Conservation (phyloP, 2,888 invertebrate species). For the Eupithecia inturbata region DNA sequence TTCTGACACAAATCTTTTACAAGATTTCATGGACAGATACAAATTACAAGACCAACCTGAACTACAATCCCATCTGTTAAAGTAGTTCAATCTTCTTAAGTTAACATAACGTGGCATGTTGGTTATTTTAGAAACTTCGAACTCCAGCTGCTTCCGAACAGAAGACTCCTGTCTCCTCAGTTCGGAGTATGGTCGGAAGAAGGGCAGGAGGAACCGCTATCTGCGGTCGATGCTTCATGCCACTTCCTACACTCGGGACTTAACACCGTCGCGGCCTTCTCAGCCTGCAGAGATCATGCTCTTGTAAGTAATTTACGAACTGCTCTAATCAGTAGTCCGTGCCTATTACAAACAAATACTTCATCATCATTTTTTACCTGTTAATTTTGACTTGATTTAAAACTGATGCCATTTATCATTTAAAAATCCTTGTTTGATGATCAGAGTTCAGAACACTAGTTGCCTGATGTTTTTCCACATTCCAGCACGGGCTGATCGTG, state of each 20-base stretch:
- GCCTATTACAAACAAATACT: not conserved
- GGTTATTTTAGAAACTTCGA: conserved; percentile 80
- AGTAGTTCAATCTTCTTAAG: not conserved
- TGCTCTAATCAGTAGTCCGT: not conserved
- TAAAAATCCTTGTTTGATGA: not conserved
- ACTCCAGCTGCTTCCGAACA: conserved; percentile 86
- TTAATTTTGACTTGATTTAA: not conserved
- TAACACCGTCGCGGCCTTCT: conserved; percentile 86
- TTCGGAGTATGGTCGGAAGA: conserved; percentile 85
- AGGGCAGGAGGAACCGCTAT: conserved; percentile 69
- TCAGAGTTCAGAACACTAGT: conserved; percentile 29
- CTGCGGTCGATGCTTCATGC: conserved; percentile 78
- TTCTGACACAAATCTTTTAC: conserved; percentile 2
- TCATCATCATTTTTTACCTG: not conserved
- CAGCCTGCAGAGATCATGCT: conserved; percentile 85
- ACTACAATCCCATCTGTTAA: not conserved
- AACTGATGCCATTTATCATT: not conserved
- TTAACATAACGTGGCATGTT: conserved; percentile 10
- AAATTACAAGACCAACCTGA: not conserved
- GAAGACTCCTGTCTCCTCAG: conserved; percentile 83
- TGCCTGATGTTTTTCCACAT: conserved; percentile 33
- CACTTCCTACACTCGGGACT: conserved; percentile 86
- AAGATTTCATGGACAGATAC: not conserved
- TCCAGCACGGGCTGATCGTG: conserved; percentile 88
- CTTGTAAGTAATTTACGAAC: conserved; percentile 79